A percentile compares a stretch with the other conserved stretches of the same genome.
Conservation (phyloP, 2,888 invertebrate species). For the Diarsia mendica region DNA sequence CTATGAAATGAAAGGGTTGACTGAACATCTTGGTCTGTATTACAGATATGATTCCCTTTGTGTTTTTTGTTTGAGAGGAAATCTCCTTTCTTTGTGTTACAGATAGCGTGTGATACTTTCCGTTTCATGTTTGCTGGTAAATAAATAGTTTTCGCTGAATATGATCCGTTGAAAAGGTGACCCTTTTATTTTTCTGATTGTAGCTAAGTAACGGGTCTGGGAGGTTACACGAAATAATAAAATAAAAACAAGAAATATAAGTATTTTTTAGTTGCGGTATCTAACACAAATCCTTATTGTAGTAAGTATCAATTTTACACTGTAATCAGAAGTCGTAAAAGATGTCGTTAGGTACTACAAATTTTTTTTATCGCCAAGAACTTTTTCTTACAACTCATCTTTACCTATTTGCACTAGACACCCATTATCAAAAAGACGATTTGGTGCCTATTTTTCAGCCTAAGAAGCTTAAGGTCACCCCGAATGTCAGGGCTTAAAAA, state of each 20-base stretch:
- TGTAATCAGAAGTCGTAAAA: no score
- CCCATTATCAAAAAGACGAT: constrained; percentile 38
- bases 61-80: constrained; percentile 36
- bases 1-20: constrained; percentile 65
- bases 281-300: no score
- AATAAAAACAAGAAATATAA: no score
- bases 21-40: constrained; percentile 54
- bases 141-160: not conserved
- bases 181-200: not conserved
- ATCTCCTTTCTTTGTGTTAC: not conserved
- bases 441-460: constrained; percentile 48
- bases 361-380: no score
- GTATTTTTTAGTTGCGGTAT: no score
- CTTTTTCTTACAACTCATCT: not conserved
- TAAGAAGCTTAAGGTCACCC: constrained; percentile 69
- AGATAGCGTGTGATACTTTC: constrained; percentile 5
- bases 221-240: not conserved
- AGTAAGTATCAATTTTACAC: no score
- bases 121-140: constrained; percentile 1
- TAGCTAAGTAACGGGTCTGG: not conserved
- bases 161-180: not conserved
- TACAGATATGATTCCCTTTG: constrained; percentile 46
- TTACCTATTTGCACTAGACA: no score
- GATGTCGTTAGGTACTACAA: no score
- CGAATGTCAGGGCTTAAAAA: constrained; percentile 72